phyloP scores from a whole-genome alignment of 2,888 invertebrate species.

The Cotesia congregata region DNA sequence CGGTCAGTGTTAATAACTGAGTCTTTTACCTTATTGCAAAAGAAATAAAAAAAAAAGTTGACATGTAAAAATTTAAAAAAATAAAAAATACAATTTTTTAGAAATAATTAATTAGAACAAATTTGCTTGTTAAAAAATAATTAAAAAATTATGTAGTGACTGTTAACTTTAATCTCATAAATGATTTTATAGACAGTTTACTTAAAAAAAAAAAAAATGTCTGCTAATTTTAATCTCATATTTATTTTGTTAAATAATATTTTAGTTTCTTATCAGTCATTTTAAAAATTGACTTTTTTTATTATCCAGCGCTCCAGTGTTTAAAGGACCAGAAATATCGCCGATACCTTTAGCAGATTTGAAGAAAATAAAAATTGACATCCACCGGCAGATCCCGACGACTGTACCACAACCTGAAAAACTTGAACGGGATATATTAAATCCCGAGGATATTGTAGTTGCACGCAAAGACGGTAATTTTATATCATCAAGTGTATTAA shows the following conservation, averaged over 20 bases:
- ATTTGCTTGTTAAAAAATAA: too few relatives aligned
- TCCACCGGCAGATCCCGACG: slow-evolving; percentile 51
- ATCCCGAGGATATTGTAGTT: slow-evolving; percentile 56
- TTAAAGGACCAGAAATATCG: slow-evolving; percentile 55
- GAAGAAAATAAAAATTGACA: slow-evolving; percentile 55
- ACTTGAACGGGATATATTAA: slow-evolving; percentile 53
- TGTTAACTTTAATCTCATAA: too few relatives aligned
- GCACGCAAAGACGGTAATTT: slow-evolving; percentile 59
- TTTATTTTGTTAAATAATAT: neutral
- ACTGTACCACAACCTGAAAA: slow-evolving; percentile 35
- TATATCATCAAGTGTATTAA: neutral
- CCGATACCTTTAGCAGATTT: slow-evolving; percentile 50
- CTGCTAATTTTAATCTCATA: neutral
- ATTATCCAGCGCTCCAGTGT: slow-evolving; percentile 48
- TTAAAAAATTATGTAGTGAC: too few relatives aligned
- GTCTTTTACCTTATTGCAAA: too few relatives aligned
- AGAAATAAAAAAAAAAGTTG: too few relatives aligned
- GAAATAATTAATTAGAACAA: too few relatives aligned
- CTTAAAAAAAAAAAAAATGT: too few relatives aligned
- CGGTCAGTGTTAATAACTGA: too few relatives aligned
- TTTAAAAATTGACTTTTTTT: too few relatives aligned
- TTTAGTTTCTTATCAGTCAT: slow-evolving; percentile 45
- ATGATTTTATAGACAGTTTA: too few relatives aligned
- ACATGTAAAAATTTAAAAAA: too few relatives aligned
- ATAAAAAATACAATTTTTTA: too few relatives aligned